Percentiles rank a stretch among this genome's conserved stretches.
phyloP scores from a whole-genome alignment of 2,797 vertebrate genomes.

The Galagoides demidoff region DNA sequence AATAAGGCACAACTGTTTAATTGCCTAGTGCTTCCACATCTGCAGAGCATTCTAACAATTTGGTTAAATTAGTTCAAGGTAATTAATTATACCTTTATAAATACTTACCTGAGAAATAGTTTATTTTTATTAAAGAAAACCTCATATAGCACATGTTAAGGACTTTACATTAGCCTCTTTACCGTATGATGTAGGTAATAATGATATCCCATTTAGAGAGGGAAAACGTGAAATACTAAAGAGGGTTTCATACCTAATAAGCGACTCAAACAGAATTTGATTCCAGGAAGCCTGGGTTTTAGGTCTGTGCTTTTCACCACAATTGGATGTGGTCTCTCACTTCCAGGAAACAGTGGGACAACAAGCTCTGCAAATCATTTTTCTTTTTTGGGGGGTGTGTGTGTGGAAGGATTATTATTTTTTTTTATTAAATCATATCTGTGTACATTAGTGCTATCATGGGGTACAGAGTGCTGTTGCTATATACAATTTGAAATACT shows the following conservation, averaged over 20 bases:
- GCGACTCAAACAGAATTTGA: not conserved
- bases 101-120: not conserved
- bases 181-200: not conserved
- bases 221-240: not conserved
- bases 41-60: not conserved
- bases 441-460: too few relatives aligned
- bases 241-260: not conserved
- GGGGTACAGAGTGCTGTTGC: too few relatives aligned
- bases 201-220: not conserved
- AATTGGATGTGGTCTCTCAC: not conserved
- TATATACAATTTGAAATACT: too few relatives aligned
- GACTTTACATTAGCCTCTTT: constrained; percentile 3
- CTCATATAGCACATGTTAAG: not conserved
- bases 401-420: too few relatives aligned
- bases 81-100: not conserved
- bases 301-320: not conserved
- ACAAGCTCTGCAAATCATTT: not conserved
- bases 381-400: not conserved
- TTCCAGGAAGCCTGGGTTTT: not conserved
- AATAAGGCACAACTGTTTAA: not conserved
- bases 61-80: not conserved
- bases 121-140: not conserved
- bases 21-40: not conserved
- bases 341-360: not conserved
- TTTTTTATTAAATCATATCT: too few relatives aligned